Percentiles rank a stretch among this genome's conserved stretches.
These are phyloP conservation scores for Sylvietta virens DNA, from an alignment of 2,113 vertebrate genomes.

Conservation along the genomic window DNA sequence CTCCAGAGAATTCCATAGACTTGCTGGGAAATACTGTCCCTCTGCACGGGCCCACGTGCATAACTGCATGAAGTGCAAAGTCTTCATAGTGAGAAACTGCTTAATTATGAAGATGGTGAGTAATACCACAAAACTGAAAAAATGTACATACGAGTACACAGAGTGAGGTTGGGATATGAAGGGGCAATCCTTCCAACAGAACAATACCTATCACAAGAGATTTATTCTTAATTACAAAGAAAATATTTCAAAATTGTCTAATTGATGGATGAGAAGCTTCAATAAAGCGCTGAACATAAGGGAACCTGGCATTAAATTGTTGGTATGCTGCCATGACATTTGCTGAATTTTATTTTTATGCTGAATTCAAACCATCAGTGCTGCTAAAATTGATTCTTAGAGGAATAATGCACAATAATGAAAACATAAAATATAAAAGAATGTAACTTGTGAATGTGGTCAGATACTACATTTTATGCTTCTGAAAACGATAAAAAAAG, in stretches of 20 bases:
- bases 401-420: conserved; percentile 4
- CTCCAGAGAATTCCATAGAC: background rate
- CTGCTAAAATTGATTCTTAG: conserved; percentile 57
- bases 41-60: background rate
- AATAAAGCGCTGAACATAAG: conserved; percentile 62
- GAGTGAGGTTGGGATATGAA: background rate
- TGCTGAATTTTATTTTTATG: conserved; percentile 68
- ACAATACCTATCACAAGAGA: background rate
- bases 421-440: conserved; percentile 30
- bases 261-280: conserved; percentile 49
- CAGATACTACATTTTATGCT: background rate
- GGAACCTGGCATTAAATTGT: conserved; percentile 71
- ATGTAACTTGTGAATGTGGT: background rate
- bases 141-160: background rate
- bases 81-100: background rate
- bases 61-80: background rate
- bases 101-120: background rate
- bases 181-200: background rate
- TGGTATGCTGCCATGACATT: conserved; percentile 69
- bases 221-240: conserved; percentile 52
- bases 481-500: conserved; percentile 16
- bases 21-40: conserved; percentile 16
- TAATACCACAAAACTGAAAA: background rate
- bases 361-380: conserved; percentile 54
- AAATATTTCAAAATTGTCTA: conserved; percentile 54